phyloP scores from a whole-genome alignment of 2,888 invertebrate genomes.

The Acanthacorydalis orientalis region DNA sequence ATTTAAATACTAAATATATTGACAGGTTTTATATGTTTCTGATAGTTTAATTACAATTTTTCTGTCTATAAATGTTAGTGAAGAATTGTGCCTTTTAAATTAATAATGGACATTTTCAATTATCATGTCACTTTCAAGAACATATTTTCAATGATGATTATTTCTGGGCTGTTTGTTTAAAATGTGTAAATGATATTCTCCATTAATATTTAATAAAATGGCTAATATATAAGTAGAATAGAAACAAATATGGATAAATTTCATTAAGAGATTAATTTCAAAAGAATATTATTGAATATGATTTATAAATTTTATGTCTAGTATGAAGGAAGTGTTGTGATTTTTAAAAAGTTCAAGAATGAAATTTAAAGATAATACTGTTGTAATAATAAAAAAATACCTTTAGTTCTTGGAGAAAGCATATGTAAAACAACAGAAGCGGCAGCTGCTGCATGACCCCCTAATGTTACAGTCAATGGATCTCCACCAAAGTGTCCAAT shows the following conservation, averaged over 20 bases:
- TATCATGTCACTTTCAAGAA: too few species aligned
- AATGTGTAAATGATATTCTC: too few species aligned
- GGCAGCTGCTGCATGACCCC: slow-evolving; percentile 70
- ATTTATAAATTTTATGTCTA: background rate
- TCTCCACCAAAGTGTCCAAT: slow-evolving; percentile 69
- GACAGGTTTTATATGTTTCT: background rate
- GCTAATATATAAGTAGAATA: too few species aligned
- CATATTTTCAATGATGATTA: too few species aligned
- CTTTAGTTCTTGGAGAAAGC: slow-evolving; percentile 45
- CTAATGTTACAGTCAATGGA: slow-evolving; percentile 55
- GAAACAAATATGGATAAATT: too few species aligned
- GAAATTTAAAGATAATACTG: background rate
- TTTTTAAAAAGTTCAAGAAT: background rate
- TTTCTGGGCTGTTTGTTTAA: too few species aligned
- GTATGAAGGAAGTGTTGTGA: background rate
- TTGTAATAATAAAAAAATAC: slow-evolving; percentile 28
- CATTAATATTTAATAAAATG: background rate
- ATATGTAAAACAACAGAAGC: slow-evolving; percentile 50
- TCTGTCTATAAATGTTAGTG: background rate
- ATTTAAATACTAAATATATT: too few species aligned
- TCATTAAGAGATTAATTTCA: too few species aligned
- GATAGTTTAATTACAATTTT: background rate
- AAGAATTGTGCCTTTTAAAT: too few species aligned
- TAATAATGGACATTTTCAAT: too few species aligned
- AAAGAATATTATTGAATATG: background rate